Evolutionary conservation across 1,140 invertebrate genomes (phyloP), one percentile per base, ranked within the genome.

Genomic region (Pseudoatta argentina): DNA sequence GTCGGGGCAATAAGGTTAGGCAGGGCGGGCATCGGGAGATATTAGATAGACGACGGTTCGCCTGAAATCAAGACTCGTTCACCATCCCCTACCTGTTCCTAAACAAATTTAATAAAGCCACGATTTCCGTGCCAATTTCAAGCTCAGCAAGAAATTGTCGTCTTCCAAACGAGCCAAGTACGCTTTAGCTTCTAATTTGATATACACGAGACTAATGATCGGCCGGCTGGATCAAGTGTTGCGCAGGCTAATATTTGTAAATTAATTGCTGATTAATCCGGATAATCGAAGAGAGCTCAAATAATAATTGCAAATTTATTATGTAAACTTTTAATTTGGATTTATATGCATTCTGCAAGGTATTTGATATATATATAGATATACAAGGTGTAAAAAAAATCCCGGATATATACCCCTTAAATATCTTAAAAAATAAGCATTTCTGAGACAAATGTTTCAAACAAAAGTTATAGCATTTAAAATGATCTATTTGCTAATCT

Each of bases 31-130:
- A 93, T 94, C 89, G 88, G 81, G 91, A 91, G 91, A 94, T 94
- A 94, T 94, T 93, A 93, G 92, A 92, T 91, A 91, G 92, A 93
- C 91, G 91, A 93, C 88, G 92, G 91, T 77, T 91, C 64, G 44
- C 57, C 79, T 75, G 85, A 88, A 92, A 93, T 91, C 90, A 85
- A 89, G 92, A 86, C 85, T 87, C 89, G 90, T 61, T 86, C 89
- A n/a, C 21, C 67, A 48, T 86, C 89, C 83, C 76, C 81, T 64
- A 85, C 75, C 87, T 86, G 87, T 91, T 87, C 92, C 92, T 94
- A 94, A 95, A 95, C 93, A 94, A 95, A 95, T 94, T 94, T 94
- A 94, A 95, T 95, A 95, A 95, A 93, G 92, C 91, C 91, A 92
- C 93, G 93, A 94, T 95, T 94, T 95, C 93, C 94, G 93, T 93